These are phyloP conservation scores for Acanthaster planci DNA, from an alignment of 35 echinoderm and acorn worm species.

Conservation along the genomic window DNA sequence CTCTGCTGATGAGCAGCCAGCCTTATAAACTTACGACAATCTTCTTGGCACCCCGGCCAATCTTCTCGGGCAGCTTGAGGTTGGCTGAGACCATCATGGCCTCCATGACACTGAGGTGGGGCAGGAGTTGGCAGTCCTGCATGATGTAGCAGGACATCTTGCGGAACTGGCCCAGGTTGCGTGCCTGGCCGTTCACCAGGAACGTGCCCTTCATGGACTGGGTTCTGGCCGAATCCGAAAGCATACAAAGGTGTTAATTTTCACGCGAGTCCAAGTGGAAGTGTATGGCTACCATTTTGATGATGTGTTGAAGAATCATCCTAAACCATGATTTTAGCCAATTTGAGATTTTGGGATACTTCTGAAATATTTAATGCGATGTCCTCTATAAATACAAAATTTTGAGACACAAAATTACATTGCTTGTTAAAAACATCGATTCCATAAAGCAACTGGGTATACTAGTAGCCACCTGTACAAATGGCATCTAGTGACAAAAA, in stretches of 20 bases:
- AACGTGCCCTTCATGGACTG: slow-evolving; percentile 74
- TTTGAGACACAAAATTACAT: too few species aligned
- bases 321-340: too few species aligned
- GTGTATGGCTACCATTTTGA: too few species aligned
- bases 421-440: too few species aligned
- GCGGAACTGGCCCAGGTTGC: slow-evolving; percentile 74
- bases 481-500: too few species aligned
- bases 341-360: too few species aligned
- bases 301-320: too few species aligned
- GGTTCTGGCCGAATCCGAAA: slow-evolving; percentile 47
- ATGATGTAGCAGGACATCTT: slow-evolving; percentile 98
- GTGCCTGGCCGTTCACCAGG: slow-evolving; percentile 73
- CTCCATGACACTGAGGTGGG: slow-evolving; percentile 86
- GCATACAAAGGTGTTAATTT: not conserved
- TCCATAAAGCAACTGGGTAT: too few species aligned
- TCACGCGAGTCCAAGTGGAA: too few species aligned
- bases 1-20: not conserved
- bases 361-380: too few species aligned
- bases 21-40: slow-evolving; percentile 80
- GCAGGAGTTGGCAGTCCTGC: slow-evolving; percentile 91
- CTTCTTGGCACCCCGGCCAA: slow-evolving; percentile 69
- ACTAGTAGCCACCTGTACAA: too few species aligned
- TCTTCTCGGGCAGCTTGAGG: slow-evolving; percentile 71
- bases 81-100: slow-evolving; percentile 93
- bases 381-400: too few species aligned